Conservation (phyloP, 1,140 invertebrate genomes). For the Pectinophora gossypiella region DNA sequence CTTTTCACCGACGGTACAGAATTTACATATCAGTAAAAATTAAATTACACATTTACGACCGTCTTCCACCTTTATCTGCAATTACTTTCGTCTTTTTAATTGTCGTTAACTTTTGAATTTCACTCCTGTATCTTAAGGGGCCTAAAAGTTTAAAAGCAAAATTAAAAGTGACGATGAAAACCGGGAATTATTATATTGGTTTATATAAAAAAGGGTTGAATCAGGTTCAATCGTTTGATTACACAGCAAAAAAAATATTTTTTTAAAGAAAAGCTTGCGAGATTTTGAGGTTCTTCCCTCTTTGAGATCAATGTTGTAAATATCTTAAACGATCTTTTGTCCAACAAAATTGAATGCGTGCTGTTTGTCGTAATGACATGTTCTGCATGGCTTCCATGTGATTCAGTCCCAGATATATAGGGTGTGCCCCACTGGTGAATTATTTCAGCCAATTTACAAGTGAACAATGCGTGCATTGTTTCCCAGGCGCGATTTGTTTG, state of each 20-base stretch:
- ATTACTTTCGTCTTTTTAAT: neutral
- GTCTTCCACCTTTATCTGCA: too few relatives aligned
- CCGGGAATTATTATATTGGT: neutral
- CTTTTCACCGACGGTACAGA: too few relatives aligned
- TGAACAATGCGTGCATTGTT: constrained; percentile 66
- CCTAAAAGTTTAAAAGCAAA: constrained; percentile 32
- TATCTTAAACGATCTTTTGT: neutral
- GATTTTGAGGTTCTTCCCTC: too few relatives aligned
- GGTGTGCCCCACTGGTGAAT: constrained; percentile 27
- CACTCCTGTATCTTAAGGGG: neutral
- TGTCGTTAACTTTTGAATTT: neutral
- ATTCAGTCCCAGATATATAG: neutral
- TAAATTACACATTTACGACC: too few relatives aligned
- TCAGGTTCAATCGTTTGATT: too few relatives aligned
- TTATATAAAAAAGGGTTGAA: neutral
- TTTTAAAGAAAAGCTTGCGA: too few relatives aligned
- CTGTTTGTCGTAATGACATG: neutral
- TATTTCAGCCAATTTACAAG: constrained; percentile 48
- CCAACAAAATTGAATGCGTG: neutral
- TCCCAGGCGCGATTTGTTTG: constrained; percentile 54
- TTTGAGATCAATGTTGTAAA: neutral
- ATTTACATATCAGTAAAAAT: too few relatives aligned
- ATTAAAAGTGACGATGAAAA: neutral
- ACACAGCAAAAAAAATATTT: too few relatives aligned
- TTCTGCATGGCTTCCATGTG: neutral